phyloP scores from a whole-genome alignment of 2,797 vertebrate genomes.

The Pipistrellus kuhlii region DNA sequence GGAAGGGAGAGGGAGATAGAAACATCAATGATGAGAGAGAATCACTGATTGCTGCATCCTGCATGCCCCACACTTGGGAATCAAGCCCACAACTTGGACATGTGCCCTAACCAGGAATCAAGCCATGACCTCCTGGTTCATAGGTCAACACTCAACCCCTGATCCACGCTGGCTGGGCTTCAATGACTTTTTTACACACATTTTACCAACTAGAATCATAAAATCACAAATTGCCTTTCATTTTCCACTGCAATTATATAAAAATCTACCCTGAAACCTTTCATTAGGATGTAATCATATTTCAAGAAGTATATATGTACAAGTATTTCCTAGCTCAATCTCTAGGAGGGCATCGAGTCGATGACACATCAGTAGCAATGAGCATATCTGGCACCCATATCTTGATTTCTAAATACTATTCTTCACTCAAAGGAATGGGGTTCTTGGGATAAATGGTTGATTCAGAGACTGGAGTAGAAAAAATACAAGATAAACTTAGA shows the following conservation, averaged over 20 bases:
- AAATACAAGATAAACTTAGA: neutral
- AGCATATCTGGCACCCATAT: neutral
- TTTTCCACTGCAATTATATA: conserved; percentile 17
- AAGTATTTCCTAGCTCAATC: neutral
- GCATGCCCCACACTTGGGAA: too few species aligned
- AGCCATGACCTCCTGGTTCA: too few species aligned
- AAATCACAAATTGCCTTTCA: neutral
- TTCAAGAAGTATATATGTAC: neutral
- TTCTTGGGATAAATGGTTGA: neutral
- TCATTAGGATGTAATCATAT: neutral
- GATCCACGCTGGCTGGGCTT: neutral
- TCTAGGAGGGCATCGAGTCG: neutral
- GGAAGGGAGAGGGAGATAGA: too few species aligned
- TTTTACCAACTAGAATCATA: neutral
- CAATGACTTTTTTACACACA: neutral
- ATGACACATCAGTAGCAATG: neutral
- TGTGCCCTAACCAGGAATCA: too few species aligned
- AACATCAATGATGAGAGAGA: too few species aligned
- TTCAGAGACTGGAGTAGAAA: neutral
- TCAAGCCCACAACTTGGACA: too few species aligned
- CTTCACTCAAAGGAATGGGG: neutral
- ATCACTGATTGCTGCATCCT: too few species aligned
- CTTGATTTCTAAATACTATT: conserved; percentile 16
- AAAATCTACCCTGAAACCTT: neutral
- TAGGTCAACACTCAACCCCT: too few species aligned